phyloP scores from a whole-genome alignment of 2,113 vertebrate genomes.

The Pica pica region DNA sequence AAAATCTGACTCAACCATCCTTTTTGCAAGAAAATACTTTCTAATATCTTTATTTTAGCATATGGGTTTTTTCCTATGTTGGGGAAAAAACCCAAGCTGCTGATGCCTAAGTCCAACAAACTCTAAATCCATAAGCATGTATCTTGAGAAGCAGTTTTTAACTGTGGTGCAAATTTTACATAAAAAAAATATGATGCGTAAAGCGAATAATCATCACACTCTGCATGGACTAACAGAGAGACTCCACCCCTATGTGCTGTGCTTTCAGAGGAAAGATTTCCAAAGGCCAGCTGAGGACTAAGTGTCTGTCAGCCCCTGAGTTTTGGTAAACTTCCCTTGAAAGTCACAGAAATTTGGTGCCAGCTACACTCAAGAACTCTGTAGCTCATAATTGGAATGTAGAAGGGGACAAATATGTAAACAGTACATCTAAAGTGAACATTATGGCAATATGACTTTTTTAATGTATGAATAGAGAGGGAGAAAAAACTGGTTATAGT shows the following conservation, averaged over 20 bases:
- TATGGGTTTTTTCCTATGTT: rapidly evolving
- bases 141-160: neutral
- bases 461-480: neutral
- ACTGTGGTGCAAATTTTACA: neutral
- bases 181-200: neutral
- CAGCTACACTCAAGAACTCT: neutral
- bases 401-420: neutral
- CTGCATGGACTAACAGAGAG: neutral
- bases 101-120: neutral
- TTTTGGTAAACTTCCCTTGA: neutral
- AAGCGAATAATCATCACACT: neutral
- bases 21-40: neutral
- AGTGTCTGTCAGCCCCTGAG: neutral
- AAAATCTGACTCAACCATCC: neutral
- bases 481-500: neutral
- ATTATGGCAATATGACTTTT: neutral
- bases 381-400: neutral
- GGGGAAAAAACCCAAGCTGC: neutral
- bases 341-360: neutral
- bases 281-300: neutral
- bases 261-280: neutral
- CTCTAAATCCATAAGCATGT: neutral
- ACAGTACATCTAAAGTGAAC: neutral
- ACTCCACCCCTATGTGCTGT: neutral
- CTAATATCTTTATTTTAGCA: neutral